phyloP scores from a whole-genome alignment of 2,113 vertebrate species.

The Euleptes europaea region DNA sequence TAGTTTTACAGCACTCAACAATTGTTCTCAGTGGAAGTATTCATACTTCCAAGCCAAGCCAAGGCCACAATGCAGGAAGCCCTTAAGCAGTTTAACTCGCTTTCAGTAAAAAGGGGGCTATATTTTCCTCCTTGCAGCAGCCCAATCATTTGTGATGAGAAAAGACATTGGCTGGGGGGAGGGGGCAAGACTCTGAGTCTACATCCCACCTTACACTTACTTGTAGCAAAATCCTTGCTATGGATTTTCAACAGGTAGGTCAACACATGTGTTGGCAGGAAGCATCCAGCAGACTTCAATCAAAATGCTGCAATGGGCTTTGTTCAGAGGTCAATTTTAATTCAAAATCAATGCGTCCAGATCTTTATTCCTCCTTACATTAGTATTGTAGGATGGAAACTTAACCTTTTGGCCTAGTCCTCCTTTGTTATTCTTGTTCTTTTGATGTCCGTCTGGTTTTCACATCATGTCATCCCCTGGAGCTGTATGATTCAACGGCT shows the following conservation, averaged over 20 bases:
- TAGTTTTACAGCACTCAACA: too few species aligned
- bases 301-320: neutral
- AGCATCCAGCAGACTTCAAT: neutral
- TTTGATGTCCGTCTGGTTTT: conserved; percentile 10
- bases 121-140: neutral
- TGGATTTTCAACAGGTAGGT: neutral
- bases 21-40: neutral
- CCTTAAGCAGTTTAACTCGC: too few species aligned
- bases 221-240: neutral
- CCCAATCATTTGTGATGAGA: neutral
- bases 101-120: neutral
- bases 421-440: neutral
- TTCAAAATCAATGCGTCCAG: neutral
- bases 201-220: neutral
- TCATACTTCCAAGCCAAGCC: too few species aligned
- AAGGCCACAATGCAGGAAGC: neutral
- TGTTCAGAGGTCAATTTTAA: neutral
- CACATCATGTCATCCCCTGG: conserved; percentile 14
- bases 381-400: conserved; percentile 29
- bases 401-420: conserved; percentile 26
- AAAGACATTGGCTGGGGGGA: neutral
- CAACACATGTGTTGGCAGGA: neutral
- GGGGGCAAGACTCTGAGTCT: neutral
- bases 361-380: neutral
- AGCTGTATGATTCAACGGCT: conserved; percentile 19